Evolutionary conservation across 1,140 invertebrate species (phyloP).

Genomic region (Lutraria rhynchaena): DNA sequence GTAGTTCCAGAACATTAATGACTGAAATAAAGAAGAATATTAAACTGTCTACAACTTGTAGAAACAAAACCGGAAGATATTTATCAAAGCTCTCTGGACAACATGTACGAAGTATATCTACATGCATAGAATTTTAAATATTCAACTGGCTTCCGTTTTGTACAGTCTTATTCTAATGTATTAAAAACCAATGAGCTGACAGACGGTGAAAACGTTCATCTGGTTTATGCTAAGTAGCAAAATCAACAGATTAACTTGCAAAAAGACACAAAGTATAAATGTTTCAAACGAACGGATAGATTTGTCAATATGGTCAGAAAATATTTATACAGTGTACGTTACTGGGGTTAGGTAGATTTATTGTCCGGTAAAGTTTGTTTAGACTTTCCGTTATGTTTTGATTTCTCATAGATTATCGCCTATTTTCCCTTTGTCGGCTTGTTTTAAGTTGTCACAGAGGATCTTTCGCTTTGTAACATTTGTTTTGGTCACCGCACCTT

Average conservation of each 20-base stretch:
- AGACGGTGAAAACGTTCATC: too few species aligned
- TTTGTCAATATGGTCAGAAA: slow-evolving; percentile 39
- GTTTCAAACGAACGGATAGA: slow-evolving; percentile 22
- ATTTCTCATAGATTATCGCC: slow-evolving; percentile 39
- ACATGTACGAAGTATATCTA: too few species aligned
- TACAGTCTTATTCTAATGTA: too few species aligned
- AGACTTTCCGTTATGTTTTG: slow-evolving; percentile 19
- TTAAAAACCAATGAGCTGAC: too few species aligned
- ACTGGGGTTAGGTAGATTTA: slow-evolving; percentile 14
- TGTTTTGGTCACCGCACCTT: slow-evolving; percentile 30
- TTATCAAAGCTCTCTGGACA: too few species aligned
- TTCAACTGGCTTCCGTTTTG: too few species aligned
- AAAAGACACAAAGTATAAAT: slow-evolving; percentile 45
- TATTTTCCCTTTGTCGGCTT: slow-evolving; percentile 36
- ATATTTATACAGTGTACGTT: slow-evolving; percentile 45
- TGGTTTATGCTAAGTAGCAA: slow-evolving; percentile 15
- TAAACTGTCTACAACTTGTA: too few species aligned
- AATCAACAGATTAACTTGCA: slow-evolving; percentile 11
- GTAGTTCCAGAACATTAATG: too few species aligned
- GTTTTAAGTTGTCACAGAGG: slow-evolving; percentile 18
- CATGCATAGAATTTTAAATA: too few species aligned
- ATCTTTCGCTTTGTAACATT: slow-evolving; percentile 17
- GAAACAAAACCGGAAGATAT: too few species aligned
- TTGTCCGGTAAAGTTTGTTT: slow-evolving; percentile 30
- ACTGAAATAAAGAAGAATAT: too few species aligned